Conservation (phyloP, 2,888 invertebrate genomes). For the Pinctada fucata region DNA sequence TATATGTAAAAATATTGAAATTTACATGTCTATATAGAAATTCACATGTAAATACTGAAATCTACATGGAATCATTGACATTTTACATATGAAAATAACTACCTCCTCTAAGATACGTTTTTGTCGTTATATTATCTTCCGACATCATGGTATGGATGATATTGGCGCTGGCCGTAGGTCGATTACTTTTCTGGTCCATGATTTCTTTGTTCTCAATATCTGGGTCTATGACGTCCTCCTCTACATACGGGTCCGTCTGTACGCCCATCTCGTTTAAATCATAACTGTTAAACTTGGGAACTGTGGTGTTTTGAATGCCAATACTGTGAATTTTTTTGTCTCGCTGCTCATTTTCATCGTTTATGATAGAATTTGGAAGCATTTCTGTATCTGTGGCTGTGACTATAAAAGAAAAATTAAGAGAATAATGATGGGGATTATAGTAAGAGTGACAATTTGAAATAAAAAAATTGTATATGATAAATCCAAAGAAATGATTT, state of each 20-base stretch:
- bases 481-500: too few species aligned
- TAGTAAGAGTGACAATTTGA: too few species aligned
- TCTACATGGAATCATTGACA: too few species aligned
- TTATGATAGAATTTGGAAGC: too few species aligned
- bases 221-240: constrained; percentile 15
- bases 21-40: too few species aligned
- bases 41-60: too few species aligned
- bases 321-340: constrained; percentile 22
- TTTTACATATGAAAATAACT: too few species aligned
- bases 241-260: constrained; percentile 29
- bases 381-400: constrained; percentile 18
- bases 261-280: constrained; percentile 33
- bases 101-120: constrained; percentile 11
- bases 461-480: too few species aligned
- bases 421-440: too few species aligned
- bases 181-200: not conserved
- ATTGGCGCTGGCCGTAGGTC: constrained; percentile 11
- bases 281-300: constrained; percentile 36
- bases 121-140: constrained; percentile 4
- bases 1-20: too few species aligned
- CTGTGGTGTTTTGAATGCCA: constrained; percentile 40
- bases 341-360: constrained; percentile 13
- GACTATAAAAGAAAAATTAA: not conserved
- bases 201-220: constrained; percentile 7
- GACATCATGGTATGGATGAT: constrained; percentile 28